Conservation (phyloP, 2,113 vertebrate species). For the Mystacornis crossleyi region DNA sequence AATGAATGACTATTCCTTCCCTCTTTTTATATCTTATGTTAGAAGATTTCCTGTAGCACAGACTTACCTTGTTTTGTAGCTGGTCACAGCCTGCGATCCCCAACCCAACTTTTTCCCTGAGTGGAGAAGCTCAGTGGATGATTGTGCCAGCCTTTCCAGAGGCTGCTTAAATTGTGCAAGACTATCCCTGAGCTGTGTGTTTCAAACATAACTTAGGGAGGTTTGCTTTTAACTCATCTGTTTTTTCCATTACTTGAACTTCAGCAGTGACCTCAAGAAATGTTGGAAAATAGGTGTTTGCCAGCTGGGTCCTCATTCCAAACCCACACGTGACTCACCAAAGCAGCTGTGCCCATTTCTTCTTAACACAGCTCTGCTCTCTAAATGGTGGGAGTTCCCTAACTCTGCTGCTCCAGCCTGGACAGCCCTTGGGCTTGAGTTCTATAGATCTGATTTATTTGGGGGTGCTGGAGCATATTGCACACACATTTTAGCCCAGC, state of each 20-base stretch:
- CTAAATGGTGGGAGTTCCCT: neutral
- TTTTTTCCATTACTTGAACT: neutral
- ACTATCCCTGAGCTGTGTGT: neutral
- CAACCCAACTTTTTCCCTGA: rapidly evolving
- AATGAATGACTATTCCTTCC: neutral
- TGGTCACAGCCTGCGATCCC: rapidly evolving
- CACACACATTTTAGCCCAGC: neutral
- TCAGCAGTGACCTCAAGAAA: neutral
- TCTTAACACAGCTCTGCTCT: neutral
- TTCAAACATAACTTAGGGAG: neutral
- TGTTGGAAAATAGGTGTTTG: neutral
- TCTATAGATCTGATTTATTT: neutral
- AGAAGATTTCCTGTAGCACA: neutral
- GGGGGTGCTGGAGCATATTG: neutral
- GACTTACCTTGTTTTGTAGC: neutral
- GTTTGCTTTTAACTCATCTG: neutral
- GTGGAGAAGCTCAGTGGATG: neutral
- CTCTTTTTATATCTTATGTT: neutral
- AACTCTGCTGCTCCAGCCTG: neutral
- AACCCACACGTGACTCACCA: neutral
- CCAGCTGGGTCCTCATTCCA: neutral
- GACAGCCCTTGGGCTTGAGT: neutral
- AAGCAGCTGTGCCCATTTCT: neutral
- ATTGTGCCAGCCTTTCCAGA: neutral
- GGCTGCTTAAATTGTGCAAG: neutral